Base-by-base conservation (phyloP, 1,140 invertebrate species). In the Vanessa atalanta region DNA sequence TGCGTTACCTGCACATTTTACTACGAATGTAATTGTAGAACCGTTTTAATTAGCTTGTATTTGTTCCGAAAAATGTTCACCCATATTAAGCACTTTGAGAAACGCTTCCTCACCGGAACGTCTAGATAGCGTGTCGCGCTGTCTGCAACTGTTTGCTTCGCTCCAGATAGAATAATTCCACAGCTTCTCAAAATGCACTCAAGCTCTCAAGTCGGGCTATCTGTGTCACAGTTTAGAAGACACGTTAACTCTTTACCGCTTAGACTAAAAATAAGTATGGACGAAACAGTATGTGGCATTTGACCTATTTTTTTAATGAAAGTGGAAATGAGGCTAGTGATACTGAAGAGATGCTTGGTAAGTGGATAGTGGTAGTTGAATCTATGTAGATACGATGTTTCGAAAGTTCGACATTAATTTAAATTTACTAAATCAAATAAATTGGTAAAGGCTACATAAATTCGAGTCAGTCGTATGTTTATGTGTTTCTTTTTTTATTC, bases 81-180 rank as follows among this genome's bases (percentile, higher is more conserved):
- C n/a, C n/a, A 14, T 13, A 53, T 23, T 11, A 16, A n/a, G 50
- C 13, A 70, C 50, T 78, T 80, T 80, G 73, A 64, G 69, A 69
- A 51, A 43, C 70, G 3, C 57, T 63, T 43, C 23, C 23, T 1
- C n/a, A 75, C 76, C 63, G 69, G 70, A 78, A 76, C 78, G 75
- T 77, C 73, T 77, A 79, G 78, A 80, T 79, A 79, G 78, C 75
- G 71, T 76, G 75, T 76, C 77, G 72, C 57, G 74, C 65, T 72
- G 74, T 79, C 75, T 79, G 76, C 76, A 70, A 78, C 74, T 76
- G 69, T 79, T 76, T 73, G 77, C 75, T 73, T 64, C 70, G 72
- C 78, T 80, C 65, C 65, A 78, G 74, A 72, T 73, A 73, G 69
- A 78, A 76, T 78, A 78, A 74, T 80, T 73, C 70, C 67, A 70